Percentiles rank a stretch among this genome's conserved stretches.
These are phyloP conservation scores for Agrochola macilenta DNA, from an alignment of 2,888 invertebrate genomes.

Conservation along the genomic window DNA sequence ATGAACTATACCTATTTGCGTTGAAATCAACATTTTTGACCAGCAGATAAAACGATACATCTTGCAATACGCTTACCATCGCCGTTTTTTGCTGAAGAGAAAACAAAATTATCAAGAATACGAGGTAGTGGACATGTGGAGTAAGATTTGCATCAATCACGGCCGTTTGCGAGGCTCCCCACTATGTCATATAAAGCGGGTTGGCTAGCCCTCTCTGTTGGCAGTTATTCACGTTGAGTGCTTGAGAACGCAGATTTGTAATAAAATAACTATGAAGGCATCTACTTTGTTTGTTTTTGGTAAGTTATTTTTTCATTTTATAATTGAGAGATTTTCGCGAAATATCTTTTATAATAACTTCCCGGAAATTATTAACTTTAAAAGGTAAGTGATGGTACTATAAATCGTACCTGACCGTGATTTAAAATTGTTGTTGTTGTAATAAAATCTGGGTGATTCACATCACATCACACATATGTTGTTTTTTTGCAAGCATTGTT, in stretches of 20 bases:
- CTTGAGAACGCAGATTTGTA: conserved; percentile 71
- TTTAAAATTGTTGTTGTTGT: conserved; percentile 6
- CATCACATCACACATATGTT: neutral
- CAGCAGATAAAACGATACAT: conserved; percentile 35
- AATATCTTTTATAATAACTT: neutral
- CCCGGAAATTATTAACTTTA: neutral
- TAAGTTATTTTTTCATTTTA: conserved; percentile 69
- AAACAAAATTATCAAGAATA: neutral
- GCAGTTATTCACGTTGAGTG: conserved; percentile 74
- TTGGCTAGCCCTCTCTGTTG: conserved; percentile 64
- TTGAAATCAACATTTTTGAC: conserved; percentile 31
- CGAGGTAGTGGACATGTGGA: conserved; percentile 52
- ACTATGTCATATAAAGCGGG: conserved; percentile 78
- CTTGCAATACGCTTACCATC: conserved; percentile 42
- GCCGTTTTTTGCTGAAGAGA: conserved; percentile 36
- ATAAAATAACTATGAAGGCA: conserved; percentile 78
- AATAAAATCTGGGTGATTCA: conserved; percentile 22
- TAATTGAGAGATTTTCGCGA: neutral
- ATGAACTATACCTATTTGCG: conserved; percentile 52
- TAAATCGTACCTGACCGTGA: neutral
- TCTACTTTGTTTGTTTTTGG: conserved; percentile 82
- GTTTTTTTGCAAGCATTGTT: conserved; percentile 38
- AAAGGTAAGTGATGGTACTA: neutral
- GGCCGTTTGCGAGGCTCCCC: conserved; percentile 65
- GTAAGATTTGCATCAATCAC: conserved; percentile 48